Conservation (phyloP, 2,113 vertebrate species). For the Rynchops niger region DNA sequence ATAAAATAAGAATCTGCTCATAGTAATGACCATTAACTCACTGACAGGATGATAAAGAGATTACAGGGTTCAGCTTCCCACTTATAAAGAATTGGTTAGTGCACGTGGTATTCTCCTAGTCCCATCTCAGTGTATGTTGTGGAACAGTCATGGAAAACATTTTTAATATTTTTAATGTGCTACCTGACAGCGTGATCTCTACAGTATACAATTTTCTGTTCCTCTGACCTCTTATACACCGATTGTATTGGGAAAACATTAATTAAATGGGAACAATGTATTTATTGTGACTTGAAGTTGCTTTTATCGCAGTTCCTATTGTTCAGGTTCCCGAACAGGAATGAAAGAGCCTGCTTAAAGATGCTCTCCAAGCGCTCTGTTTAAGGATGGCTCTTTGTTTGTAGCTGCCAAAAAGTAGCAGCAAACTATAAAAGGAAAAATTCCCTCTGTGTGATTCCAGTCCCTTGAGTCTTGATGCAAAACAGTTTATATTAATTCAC, state of each 20-base stretch:
- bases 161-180: conserved; percentile 33
- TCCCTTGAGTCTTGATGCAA: not conserved
- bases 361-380: not conserved
- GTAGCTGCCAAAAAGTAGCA: not conserved
- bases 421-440: not conserved
- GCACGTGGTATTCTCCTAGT: conserved; percentile 4
- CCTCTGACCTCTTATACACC: not conserved
- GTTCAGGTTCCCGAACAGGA: not conserved
- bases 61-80: conserved; percentile 64
- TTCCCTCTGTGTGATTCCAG: not conserved
- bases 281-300: conserved; percentile 25
- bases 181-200: conserved; percentile 17
- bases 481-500: not conserved
- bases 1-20: conserved; percentile 60
- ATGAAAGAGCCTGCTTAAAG: not conserved
- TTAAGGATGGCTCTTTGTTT: not conserved
- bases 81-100: conserved; percentile 1
- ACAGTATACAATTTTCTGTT: not conserved
- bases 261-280: conserved; percentile 25
- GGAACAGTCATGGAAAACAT: conserved; percentile 20
- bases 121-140: not conserved
- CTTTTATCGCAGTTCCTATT: not conserved
- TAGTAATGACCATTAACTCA: conserved; percentile 66
- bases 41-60: conserved; percentile 70
- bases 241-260: conserved; percentile 18